Conservation (phyloP, 2,113 vertebrate species). For the Suncus etruscus region DNA sequence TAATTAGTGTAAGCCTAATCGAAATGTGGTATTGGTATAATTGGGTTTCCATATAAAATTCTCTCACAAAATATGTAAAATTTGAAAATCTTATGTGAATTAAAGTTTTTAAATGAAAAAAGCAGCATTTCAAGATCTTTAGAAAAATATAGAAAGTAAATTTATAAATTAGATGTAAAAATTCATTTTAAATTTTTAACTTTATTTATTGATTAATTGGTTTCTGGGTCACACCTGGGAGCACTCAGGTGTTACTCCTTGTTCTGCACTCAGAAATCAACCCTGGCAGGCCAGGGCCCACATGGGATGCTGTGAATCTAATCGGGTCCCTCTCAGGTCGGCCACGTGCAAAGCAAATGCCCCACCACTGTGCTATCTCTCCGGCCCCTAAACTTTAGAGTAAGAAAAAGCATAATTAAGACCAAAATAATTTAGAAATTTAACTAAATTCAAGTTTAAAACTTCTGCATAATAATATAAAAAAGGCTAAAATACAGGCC, state of each 20-base stretch:
- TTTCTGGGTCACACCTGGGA: too few species aligned
- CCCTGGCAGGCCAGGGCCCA: too few species aligned
- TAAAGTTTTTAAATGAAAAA: constrained; percentile 23
- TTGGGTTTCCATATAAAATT: constrained; percentile 1
- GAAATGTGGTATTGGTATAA: neutral
- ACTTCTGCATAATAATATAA: neutral
- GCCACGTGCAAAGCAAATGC: too few species aligned
- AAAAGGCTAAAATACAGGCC: constrained; percentile 21
- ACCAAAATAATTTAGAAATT: neutral
- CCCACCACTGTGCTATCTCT: too few species aligned
- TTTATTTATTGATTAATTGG: too few species aligned
- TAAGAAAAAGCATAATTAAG: constrained; percentile 25
- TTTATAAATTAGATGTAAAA: neutral
- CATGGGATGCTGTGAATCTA: too few species aligned
- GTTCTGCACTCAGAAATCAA: too few species aligned
- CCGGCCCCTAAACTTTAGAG: too few species aligned
- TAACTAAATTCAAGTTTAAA: constrained; percentile 18
- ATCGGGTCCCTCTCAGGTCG: too few species aligned
- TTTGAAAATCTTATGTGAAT: constrained; percentile 37
- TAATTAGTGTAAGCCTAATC: neutral
- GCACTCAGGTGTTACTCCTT: too few species aligned
- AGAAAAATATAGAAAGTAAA: neutral
- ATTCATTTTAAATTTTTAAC: too few species aligned
- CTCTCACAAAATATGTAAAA: neutral
- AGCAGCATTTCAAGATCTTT: neutral